Evolutionary conservation across 2,888 invertebrate genomes (phyloP), one percentile per base, ranked within the genome.

Genomic region (Aporophyla nigra): DNA sequence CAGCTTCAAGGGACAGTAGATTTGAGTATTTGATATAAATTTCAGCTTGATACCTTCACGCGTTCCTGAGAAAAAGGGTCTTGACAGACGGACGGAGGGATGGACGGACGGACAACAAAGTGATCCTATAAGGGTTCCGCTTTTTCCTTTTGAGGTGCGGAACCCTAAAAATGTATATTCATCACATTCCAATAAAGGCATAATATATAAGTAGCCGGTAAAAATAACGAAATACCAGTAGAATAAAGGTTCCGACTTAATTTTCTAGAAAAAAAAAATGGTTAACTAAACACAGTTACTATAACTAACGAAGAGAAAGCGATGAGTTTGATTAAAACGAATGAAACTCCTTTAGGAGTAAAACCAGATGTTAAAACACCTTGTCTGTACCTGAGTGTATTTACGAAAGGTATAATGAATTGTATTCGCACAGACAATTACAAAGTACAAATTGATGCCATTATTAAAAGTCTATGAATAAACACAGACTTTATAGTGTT

Each of bases 401-500:
- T 24, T 21, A 24, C 40, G 66, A 73, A 61, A n/a, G 3, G 33
- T 6, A 40, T 46, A 73, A 78, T 61, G 12, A 73, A 67, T 71
- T 66, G 33, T 56, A 51, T 56, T 49, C 27, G 7, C 54, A 16
- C 14, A 10, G 14, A 67, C 51, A 51, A 56, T 51, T 51, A 53
- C 16, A 63, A 80, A 74, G 2, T 54, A 80, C n/a, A 58, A 58
- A 74, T 63, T 63, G 33, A 68, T 74, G 51, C 46, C 40, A 56
- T 59, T 69, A 65, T 54, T 69, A 67, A 65, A 72, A 65, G 4
- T 49, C 27, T 59, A 58, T 40, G 58, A 68, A 80, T 58, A 67
- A 75, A 63, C 63, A 49, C 6, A 3, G 10, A 21, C 2, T 49
- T 75, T 65, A 21, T 54, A 49, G 59, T 73, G 9, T 19, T n/a